Evolutionary conservation across 2,888 invertebrate genomes (phyloP).

Genomic region (Archips xylosteana): DNA sequence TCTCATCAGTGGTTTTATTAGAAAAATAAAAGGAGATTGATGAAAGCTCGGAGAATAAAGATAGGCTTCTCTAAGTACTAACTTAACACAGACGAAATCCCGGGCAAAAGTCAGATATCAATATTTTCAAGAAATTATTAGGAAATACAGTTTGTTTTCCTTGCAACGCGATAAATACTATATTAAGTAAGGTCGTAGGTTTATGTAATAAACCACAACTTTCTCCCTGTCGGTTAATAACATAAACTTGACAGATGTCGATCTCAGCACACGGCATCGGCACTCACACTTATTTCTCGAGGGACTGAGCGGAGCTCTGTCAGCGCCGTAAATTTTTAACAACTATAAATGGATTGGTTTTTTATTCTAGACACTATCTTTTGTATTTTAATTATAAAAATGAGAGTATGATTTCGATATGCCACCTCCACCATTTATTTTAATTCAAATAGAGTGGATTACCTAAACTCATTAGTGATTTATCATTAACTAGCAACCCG

Average conservation of each 20-base stretch:
- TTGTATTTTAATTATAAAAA: conserved; percentile 2
- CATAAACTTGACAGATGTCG: conserved; percentile 33
- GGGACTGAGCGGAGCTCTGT: conserved; percentile 22
- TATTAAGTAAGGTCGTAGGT: background rate
- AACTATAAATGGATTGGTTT: conserved; percentile 33
- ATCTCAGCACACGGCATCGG: conserved; percentile 23
- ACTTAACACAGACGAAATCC: too few species aligned
- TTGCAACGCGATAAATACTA: background rate
- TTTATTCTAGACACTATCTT: conserved; percentile 10
- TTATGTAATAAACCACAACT: background rate
- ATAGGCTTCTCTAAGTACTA: too few species aligned
- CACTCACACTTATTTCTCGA: conserved; percentile 32
- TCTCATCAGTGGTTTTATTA: too few species aligned
- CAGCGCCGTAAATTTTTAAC: conserved; percentile 33
- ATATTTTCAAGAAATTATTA: too few species aligned
- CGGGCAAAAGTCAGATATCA: too few species aligned
- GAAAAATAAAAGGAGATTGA: too few species aligned
- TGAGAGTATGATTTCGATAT: background rate
- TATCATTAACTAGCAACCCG: too few species aligned
- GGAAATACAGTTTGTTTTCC: too few species aligned
- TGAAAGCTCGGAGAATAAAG: too few species aligned
- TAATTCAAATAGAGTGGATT: too few species aligned
- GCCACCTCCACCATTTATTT: too few species aligned
- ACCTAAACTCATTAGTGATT: too few species aligned
- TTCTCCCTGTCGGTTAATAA: conserved; percentile 10